Evolutionary conservation across 2,113 vertebrate genomes (phyloP), one percentile per base, ranked within the genome.

Genomic region (Megaceryle torquata): DNA sequence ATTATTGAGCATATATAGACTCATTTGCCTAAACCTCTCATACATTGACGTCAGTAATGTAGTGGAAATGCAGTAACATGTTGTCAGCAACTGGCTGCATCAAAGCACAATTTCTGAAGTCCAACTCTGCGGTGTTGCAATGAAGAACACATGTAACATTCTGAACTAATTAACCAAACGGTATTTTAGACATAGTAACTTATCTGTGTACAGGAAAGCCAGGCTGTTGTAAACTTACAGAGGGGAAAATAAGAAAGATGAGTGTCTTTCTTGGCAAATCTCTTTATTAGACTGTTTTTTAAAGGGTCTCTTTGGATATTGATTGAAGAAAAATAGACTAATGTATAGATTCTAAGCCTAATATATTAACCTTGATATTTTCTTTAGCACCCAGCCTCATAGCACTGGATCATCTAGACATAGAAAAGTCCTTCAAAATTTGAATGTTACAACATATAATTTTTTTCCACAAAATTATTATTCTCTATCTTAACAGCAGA

Each of bases 71-170:
- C 81, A 79, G 48, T 37, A 87, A 69, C 39, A 3, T 8, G 3
- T 83, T 94, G 60, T 76, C 68, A 90, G n/a, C 75, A 70, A 78
- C 35, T 88, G 93, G 25, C 59, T 89, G n/a, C 82, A 74, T 88
- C 54, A 67, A 63, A 70, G 21, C 37, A 56, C n/a, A 15, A 1
- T 43, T 88, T 70, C 81, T 63, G 71, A 72, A 81, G 63, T 86
- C 37, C 76, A 68, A 0, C 46, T 88, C 57, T 51, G 60, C 78
- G 54, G 37, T 77, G 29, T 56, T 86, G 71, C 76, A 95, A 56
- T 75, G 51, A 76, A 63, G 37, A 86, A 67, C 68, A 60, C 12
- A 15, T 63, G 51, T 35, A 74, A 59, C 85, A 48, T 83, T 83
- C 39, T 46, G 33, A 86, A 35, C 15, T 86, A 70, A 82, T 86